Conservation (phyloP, 2,797 vertebrate species). For the Pangasius sanitwongsei region DNA sequence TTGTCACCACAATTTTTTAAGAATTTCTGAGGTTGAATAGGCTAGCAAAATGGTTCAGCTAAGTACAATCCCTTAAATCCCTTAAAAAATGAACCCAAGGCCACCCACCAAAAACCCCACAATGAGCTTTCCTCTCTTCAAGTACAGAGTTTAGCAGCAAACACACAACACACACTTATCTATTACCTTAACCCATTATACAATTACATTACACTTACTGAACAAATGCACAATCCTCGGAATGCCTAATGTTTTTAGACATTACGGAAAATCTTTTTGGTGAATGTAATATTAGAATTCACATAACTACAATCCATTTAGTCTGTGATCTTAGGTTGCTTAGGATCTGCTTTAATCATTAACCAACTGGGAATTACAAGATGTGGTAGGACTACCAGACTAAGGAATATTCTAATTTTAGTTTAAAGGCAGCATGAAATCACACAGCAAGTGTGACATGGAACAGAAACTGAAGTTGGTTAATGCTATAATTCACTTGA, state of each 20-base stretch:
- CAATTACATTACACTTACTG: neutral
- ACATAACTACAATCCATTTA: neutral
- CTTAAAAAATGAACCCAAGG: neutral
- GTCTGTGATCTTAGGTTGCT: neutral
- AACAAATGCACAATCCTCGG: slow-evolving; percentile 45
- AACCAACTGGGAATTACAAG: neutral
- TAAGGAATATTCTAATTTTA: neutral
- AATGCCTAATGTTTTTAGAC: neutral
- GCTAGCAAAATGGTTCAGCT: neutral
- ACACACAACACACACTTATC: slow-evolving; percentile 1
- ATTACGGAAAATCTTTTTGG: neutral
- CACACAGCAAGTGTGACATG: neutral
- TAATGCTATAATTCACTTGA: neutral
- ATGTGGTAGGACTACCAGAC: neutral
- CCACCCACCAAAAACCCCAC: slow-evolving; percentile 4
- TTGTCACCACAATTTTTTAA: neutral
- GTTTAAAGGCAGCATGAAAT: neutral
- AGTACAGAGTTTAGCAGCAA: slow-evolving; percentile 28
- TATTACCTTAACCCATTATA: slow-evolving; percentile 6
- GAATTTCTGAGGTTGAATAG: neutral
- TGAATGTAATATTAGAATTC: neutral
- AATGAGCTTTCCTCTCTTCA: slow-evolving; percentile 51
- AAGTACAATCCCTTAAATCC: neutral
- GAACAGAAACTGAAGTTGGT: neutral
- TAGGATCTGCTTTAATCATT: slow-evolving; percentile 1